Evolutionary conservation across 1,140 invertebrate species (phyloP).

Genomic region (Neodiprion fabricii): DNA sequence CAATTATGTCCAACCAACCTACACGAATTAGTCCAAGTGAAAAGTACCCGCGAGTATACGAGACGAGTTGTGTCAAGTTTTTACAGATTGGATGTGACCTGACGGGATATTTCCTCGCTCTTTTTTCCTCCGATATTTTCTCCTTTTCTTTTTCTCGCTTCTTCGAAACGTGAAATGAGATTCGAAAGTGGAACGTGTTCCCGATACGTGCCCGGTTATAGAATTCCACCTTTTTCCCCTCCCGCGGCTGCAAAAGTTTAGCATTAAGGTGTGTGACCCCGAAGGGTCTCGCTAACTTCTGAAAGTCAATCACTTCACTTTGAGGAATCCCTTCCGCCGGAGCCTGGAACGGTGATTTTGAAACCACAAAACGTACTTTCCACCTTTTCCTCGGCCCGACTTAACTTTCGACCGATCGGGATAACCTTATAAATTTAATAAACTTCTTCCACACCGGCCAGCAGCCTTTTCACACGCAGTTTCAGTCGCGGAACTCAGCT

Average conservation of each 20-base stretch:
- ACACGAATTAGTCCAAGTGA: no score
- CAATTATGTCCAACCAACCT: no score
- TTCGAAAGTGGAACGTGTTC: no score
- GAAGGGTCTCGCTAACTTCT: not conserved
- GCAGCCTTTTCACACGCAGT: not conserved
- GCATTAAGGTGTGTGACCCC: not conserved
- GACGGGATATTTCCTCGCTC: no score
- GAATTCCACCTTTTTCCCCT: no score
- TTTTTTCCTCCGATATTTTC: no score
- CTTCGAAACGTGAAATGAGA: no score
- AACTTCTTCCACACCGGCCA: not conserved
- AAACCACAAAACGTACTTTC: constrained; percentile 5
- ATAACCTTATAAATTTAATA: constrained; percentile 8
- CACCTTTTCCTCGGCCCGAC: not conserved
- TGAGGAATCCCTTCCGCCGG: not conserved
- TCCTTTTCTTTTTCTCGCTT: no score
- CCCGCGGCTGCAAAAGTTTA: not conserved
- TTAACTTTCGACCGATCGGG: not conserved
- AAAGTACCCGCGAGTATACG: no score
- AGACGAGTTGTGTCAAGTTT: no score
- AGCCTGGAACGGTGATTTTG: not conserved
- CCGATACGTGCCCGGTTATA: no score
- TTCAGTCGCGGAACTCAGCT: not conserved
- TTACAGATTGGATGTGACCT: no score
- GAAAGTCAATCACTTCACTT: not conserved